These are phyloP conservation scores for Opisthocomus hoazin DNA, from an alignment of 2,113 vertebrate genomes.

Conservation along the genomic window DNA sequence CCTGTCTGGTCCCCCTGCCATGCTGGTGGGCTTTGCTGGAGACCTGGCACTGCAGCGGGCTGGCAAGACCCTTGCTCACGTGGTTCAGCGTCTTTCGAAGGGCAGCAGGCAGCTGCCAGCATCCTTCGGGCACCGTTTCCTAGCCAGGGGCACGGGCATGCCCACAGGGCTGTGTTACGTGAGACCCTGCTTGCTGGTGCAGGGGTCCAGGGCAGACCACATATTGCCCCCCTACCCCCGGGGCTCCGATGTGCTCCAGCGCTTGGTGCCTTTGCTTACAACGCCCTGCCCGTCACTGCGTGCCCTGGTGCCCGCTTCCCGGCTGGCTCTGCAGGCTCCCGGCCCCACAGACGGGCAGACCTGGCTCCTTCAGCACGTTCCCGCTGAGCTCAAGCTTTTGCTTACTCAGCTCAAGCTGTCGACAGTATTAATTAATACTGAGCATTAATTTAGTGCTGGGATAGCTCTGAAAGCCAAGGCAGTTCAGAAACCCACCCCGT, in stretches of 20 bases:
- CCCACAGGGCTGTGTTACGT: not conserved
- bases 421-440: not conserved
- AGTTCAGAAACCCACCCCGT: not conserved
- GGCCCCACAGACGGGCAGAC: accelerated
- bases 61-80: not conserved
- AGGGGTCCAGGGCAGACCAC: not conserved
- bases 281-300: accelerated
- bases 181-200: not conserved
- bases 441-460: accelerated
- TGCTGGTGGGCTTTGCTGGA: not conserved
- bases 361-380: not conserved
- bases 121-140: not conserved
- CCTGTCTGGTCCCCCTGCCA: not conserved
- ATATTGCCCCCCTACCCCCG: not conserved
- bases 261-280: not conserved
- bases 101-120: not conserved
- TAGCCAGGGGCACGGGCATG: not conserved
- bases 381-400: not conserved
- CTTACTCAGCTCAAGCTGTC: not conserved
- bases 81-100: not conserved
- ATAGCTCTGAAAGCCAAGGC: not conserved
- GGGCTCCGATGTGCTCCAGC: not conserved
- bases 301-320: not conserved
- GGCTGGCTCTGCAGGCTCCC: not conserved
- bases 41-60: not conserved